Conservation (phyloP, 2,113 vertebrate genomes). For the Colossoma macropomum region DNA sequence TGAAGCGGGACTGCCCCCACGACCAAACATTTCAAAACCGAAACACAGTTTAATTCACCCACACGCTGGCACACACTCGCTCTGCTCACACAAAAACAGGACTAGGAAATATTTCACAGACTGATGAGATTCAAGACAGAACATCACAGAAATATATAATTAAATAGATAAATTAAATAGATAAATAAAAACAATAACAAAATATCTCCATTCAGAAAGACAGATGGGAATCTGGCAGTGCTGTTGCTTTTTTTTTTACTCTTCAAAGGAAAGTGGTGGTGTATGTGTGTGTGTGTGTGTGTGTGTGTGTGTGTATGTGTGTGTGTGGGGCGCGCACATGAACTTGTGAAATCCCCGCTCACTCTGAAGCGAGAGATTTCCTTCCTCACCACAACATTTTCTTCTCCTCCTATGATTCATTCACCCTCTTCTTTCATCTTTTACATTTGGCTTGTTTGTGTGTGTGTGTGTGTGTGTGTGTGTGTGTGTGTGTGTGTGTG, state of each 20-base stretch:
- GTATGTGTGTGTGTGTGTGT: constrained; percentile 1
- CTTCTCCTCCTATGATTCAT: constrained; percentile 41
- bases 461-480: constrained; percentile 37
- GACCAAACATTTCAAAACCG: not conserved
- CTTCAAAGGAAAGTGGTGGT: constrained; percentile 13
- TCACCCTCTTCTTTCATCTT: constrained; percentile 41
- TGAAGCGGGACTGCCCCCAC: not conserved
- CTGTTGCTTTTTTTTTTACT: not conserved
- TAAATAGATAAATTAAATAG: not conserved
- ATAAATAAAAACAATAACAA: constrained; percentile 1
- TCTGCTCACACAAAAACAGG: not conserved
- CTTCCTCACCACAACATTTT: constrained; percentile 42
- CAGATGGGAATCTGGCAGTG: not conserved
- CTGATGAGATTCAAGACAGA: not conserved
- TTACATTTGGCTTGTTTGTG: constrained; percentile 18
- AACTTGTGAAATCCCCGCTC: constrained; percentile 37
- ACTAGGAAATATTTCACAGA: not conserved
- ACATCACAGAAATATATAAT: not conserved
- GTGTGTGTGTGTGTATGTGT: constrained; percentile 29
- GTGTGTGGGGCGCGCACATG: not conserved
- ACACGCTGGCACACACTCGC: not conserved
- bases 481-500: constrained; percentile 5
- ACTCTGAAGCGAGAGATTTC: constrained; percentile 39
- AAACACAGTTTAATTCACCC: not conserved
- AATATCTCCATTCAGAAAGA: constrained; percentile 11